Evolutionary conservation across 2,113 vertebrate genomes (phyloP).

Genomic region (Notarius lentiginosus): DNA sequence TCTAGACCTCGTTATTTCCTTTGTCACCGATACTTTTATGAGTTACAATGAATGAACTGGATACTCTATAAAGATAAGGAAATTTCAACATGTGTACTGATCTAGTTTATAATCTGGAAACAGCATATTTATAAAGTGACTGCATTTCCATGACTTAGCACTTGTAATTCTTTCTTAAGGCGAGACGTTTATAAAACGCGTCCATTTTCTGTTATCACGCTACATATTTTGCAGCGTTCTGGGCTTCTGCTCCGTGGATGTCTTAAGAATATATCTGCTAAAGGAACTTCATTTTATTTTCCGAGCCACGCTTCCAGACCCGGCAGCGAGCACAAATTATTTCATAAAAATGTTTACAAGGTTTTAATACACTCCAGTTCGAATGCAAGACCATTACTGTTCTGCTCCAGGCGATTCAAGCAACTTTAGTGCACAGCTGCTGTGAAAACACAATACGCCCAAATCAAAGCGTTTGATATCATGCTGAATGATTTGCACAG

Average conservation of each 20-base stretch:
- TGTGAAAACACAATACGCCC: neutral
- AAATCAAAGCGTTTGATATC: neutral
- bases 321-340: slow-evolving; percentile 6
- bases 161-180: neutral
- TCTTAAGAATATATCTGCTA: neutral
- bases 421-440: neutral
- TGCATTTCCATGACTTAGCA: neutral
- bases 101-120: neutral
- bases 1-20: neutral
- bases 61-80: neutral
- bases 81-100: neutral
- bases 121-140: no score
- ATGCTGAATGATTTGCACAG: neutral
- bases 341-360: slow-evolving; percentile 14
- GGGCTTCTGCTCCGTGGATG: neutral
- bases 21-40: neutral
- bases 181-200: neutral
- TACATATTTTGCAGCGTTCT: neutral
- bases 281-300: neutral
- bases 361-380: neutral
- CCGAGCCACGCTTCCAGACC: neutral
- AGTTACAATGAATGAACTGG: neutral
- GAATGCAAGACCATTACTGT: neutral
- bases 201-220: no score
- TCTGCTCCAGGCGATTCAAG: neutral